Base-by-base conservation (phyloP, 2,113 vertebrate genomes). In the Hippocampus abdominalis region DNA sequence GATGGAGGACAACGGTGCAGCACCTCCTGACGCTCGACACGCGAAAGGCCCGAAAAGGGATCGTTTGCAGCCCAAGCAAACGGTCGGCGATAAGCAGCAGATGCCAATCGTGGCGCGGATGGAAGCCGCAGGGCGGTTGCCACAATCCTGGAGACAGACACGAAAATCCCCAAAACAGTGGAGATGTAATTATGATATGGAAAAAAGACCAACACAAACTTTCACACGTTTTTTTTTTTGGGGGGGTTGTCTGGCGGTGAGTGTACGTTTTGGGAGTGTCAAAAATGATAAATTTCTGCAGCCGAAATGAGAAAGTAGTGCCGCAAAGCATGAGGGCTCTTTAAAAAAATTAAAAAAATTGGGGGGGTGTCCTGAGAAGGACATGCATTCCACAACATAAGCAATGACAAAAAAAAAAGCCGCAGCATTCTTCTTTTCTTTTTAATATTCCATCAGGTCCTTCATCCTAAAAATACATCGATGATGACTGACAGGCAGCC, bases 391-490 rank as follows among this genome's bases (percentile, higher is more conserved):
- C 5, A 2, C 20, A 7, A 49, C 11, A 20, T 18, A 15, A 16
- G 1, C 69, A 68, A 77, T 53, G 25, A 73, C 18, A 63, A 15
- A 1, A 72, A 73, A 77, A 75, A 64, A 18, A 18, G 10, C 7
- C 5, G 3, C 63, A n/a, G 69, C 77, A 80, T 81, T 82, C 74
- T 80, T 70, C 62, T 75, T 70, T 76, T 83, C 70, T 78, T 83
- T 89, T 83, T 89, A 70, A 88, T 90, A 90, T 86, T 84, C 87
- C 84, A 75, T 77, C 83, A 85, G 77, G 80, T 80, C 71, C 78
- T 86, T 80, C 88, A 90, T 84, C 75, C 83, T 88, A 89, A 88
- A 90, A 91, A 90, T 89, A 92, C 90, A 92, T 71, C 72, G 75
- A 87, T 78, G 73, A 84, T 85, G 81, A 90, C 79, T 77, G 88